phyloP scores from a whole-genome alignment of 2,797 vertebrate species.

The Hyperoplus immaculatus region DNA sequence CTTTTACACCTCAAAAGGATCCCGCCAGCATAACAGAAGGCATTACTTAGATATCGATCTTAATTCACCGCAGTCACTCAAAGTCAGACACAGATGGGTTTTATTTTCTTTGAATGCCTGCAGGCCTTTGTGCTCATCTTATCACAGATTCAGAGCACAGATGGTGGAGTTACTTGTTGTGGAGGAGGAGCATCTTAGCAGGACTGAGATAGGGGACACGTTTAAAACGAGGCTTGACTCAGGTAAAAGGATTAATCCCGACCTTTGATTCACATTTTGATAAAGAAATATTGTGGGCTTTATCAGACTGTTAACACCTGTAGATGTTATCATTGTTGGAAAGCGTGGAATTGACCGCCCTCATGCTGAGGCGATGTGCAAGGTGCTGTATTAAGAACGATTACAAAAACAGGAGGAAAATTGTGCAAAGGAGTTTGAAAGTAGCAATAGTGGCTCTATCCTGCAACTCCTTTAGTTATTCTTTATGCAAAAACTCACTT shows the following conservation, averaged over 20 bases:
- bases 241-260: background rate
- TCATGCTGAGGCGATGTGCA: background rate
- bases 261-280: background rate
- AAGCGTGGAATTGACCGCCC: background rate
- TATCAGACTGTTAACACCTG: background rate
- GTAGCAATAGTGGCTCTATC: background rate
- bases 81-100: slow-evolving; percentile 35
- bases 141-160: slow-evolving; percentile 50
- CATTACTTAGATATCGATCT: slow-evolving; percentile 75
- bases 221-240: background rate
- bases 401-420: background rate
- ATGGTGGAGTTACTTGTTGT: slow-evolving; percentile 38
- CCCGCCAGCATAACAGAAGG: slow-evolving; percentile 41
- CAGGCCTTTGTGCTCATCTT: slow-evolving; percentile 67
- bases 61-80: slow-evolving; percentile 73
- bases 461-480: background rate
- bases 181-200: slow-evolving; percentile 16
- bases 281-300: background rate
- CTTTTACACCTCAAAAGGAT: slow-evolving; percentile 47
- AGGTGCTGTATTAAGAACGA: background rate
- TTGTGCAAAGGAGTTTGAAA: background rate
- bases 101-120: slow-evolving; percentile 20
- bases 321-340: background rate
- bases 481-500: no score
- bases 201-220: background rate